Evolutionary conservation across 1,140 invertebrate species (phyloP).

Genomic region (Hestina assimilis): DNA sequence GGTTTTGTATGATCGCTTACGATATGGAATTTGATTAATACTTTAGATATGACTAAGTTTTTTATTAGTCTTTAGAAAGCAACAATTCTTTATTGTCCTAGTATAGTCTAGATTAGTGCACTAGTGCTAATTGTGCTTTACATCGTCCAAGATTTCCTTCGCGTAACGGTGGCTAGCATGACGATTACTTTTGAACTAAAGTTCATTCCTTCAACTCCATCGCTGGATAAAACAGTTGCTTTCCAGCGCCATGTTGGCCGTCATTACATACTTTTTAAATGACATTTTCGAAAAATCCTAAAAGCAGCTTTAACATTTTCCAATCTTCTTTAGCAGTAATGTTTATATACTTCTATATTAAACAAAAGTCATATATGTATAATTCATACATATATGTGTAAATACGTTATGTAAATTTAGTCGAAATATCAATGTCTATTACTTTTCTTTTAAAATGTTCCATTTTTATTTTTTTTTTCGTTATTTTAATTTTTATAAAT

Average conservation of each 20-base stretch:
- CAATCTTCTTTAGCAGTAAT: neutral
- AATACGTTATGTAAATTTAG: conserved; percentile 29
- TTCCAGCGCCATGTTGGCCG: neutral
- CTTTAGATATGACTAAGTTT: conserved; percentile 15
- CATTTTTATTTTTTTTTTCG: conserved; percentile 12
- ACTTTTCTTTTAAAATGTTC: conserved; percentile 15
- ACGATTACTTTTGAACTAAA: neutral
- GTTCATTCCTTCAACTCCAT: neutral
- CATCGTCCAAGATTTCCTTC: conserved; percentile 9
- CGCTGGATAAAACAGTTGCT: neutral
- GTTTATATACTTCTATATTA: neutral
- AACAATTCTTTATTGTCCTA: conserved; percentile 69
- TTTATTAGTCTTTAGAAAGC: conserved; percentile 48
- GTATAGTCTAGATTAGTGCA: conserved; percentile 71
- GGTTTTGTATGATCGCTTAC: too few relatives aligned
- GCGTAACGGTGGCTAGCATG: neutral
- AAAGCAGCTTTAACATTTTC: conserved; percentile 5
- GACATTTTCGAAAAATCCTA: conserved; percentile 10
- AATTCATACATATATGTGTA: conserved; percentile 23
- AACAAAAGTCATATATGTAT: conserved; percentile 10
- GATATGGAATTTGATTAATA: conserved; percentile 2
- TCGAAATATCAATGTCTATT: conserved; percentile 24
- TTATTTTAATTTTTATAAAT: conserved; percentile 16
- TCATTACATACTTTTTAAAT: neutral
- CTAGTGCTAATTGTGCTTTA: conserved; percentile 57